These are phyloP conservation scores for Orussus abietinus DNA, from an alignment of 1,140 invertebrate species.

Conservation along the genomic window DNA sequence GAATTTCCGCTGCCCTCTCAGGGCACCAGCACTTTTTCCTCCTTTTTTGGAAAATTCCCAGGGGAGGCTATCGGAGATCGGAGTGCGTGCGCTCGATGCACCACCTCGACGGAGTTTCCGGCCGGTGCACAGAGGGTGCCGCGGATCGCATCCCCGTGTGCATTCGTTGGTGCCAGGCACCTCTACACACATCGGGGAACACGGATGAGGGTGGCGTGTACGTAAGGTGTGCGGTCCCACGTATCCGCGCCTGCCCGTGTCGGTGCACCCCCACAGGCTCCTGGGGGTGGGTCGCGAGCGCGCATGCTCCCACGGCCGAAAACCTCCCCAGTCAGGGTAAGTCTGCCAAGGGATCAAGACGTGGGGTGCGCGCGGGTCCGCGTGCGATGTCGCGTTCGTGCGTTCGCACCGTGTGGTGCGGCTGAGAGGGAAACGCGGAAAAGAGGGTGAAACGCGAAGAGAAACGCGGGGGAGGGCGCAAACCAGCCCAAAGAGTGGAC, in stretches of 20 bases:
- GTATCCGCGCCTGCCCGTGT: slow-evolving; percentile 25
- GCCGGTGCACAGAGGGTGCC: slow-evolving; percentile 14
- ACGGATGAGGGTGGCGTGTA: slow-evolving; percentile 23
- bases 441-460: slow-evolving; percentile 8
- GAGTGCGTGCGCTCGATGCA: too few species aligned
- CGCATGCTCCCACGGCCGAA: slow-evolving; percentile 47
- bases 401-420: neutral
- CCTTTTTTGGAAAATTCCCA: too few species aligned
- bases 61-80: too few species aligned
- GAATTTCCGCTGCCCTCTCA: too few species aligned
- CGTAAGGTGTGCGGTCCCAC: too few species aligned
- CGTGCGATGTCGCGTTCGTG: slow-evolving; percentile 27
- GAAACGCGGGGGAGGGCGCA: slow-evolving; percentile 9
- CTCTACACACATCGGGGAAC: too few species aligned
- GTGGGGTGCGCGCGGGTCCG: slow-evolving; percentile 34
- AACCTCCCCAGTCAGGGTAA: slow-evolving; percentile 51
- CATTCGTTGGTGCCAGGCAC: too few species aligned
- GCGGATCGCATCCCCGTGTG: too few species aligned
- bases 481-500: neutral
- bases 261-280: slow-evolving; percentile 23
- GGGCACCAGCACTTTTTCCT: too few species aligned
- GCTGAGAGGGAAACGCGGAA: neutral
- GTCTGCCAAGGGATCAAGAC: slow-evolving; percentile 50
- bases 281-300: too few species aligned
- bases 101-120: too few species aligned